Percentiles rank a stretch among this genome's conserved stretches.
Conservation (phyloP, 2,797 vertebrate genomes). For the Syngnathus rostellatus region DNA sequence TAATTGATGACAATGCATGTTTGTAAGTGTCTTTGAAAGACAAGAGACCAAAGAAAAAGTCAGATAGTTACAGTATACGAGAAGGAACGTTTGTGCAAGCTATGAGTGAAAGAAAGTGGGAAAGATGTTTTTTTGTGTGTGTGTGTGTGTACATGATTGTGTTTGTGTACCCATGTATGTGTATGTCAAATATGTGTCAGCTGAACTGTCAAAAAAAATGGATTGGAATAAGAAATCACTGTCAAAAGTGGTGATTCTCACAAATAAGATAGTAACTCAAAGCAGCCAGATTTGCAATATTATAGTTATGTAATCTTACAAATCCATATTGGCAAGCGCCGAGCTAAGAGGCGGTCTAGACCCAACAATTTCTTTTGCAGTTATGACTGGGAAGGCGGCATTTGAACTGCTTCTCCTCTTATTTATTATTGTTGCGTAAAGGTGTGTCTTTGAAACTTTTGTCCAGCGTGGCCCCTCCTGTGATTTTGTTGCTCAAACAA, state of each 20-base stretch:
- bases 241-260: not conserved
- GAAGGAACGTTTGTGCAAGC: conserved; percentile 8
- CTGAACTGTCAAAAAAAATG: not conserved
- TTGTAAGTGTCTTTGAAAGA: conserved; percentile 2
- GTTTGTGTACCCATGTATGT: conserved; percentile 29
- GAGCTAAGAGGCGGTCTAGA: not conserved
- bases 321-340: not conserved
- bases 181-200: not conserved
- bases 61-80: not conserved
- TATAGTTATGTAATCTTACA: not conserved
- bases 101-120: conserved; percentile 16
- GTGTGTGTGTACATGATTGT: conserved; percentile 5
- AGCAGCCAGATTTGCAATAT: not conserved
- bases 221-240: not conserved
- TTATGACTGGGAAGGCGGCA: too few relatives aligned
- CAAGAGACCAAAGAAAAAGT: not conserved
- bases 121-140: conserved; percentile 16
- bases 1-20: conserved; percentile 46
- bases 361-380: too few relatives aligned
- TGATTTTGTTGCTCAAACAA: too few relatives aligned
- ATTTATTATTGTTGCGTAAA: too few relatives aligned
- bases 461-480: too few relatives aligned
- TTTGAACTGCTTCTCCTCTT: too few relatives aligned
- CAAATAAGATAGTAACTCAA: not conserved
- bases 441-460: too few relatives aligned